Conservation (phyloP, 2,888 invertebrate genomes). For the Hesperia comma region DNA sequence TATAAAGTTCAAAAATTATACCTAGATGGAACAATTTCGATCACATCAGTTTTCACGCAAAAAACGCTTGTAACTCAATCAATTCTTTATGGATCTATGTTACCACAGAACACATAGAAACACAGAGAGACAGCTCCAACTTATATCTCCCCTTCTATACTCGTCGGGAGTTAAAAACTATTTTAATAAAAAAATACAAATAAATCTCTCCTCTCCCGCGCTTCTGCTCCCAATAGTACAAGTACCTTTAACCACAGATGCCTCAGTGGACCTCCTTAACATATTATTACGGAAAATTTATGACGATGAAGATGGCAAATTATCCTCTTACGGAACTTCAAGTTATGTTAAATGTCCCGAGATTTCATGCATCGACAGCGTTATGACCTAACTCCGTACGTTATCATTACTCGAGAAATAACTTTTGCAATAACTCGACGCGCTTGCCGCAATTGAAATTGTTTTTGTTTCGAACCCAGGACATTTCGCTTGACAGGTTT, state of each 20-base stretch:
- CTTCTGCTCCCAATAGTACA: not conserved
- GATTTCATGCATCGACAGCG: slow-evolving; percentile 63
- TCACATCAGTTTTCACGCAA: no score
- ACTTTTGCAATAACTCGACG: slow-evolving; percentile 9
- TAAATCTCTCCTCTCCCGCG: not conserved
- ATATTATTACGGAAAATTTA: slow-evolving; percentile 65
- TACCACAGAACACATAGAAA: no score
- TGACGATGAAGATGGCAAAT: slow-evolving; percentile 55
- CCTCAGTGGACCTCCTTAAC: slow-evolving; percentile 53
- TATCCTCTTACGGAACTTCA: slow-evolving; percentile 53
- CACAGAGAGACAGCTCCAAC: no score
- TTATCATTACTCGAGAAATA: slow-evolving; percentile 35
- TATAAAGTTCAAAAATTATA: no score
- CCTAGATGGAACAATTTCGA: no score
- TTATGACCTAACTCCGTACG: slow-evolving; percentile 53
- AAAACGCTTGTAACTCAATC: no score
- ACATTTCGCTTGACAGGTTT: no score
- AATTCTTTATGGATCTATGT: no score
- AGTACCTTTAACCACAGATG: slow-evolving; percentile 39
- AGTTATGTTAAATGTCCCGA: slow-evolving; percentile 64
- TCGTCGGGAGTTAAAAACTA: no score
- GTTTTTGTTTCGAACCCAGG: not conserved
- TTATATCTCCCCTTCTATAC: no score
- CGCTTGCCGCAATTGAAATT: not conserved
- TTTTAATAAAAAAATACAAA: no score